These are phyloP conservation scores for Accipiter virgatus DNA, from an alignment of 2,113 vertebrate genomes.

Conservation along the genomic window DNA sequence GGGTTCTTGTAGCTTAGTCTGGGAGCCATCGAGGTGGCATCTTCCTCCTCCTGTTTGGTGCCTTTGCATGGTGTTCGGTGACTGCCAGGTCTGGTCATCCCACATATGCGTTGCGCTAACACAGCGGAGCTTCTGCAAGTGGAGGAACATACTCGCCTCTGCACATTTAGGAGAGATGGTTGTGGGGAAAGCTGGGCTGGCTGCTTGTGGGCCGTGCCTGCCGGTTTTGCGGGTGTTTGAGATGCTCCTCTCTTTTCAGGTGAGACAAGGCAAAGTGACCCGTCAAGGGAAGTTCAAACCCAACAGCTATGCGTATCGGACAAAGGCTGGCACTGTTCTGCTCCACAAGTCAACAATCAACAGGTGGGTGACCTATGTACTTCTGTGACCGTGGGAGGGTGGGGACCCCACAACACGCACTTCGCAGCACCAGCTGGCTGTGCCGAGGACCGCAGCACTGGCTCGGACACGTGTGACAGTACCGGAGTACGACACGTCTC, in stretches of 20 bases:
- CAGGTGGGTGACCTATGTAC: conserved; percentile 64
- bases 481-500: fast-evolving
- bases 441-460: not conserved
- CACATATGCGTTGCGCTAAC: fast-evolving
- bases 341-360: conserved; percentile 95
- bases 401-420: fast-evolving
- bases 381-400: not conserved
- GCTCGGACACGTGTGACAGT: fast-evolving
- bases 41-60: not conserved
- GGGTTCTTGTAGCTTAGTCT: not conserved
- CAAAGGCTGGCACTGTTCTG: conserved; percentile 83
- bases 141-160: fast-evolving
- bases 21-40: not conserved
- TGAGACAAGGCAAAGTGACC: conserved; percentile 87
- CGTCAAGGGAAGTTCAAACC: conserved; percentile 91
- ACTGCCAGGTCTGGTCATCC: not conserved
- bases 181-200: not conserved
- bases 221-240: not conserved
- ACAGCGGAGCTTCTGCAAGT: fast-evolving
- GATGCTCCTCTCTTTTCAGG: conserved; percentile 58
- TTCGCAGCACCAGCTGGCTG: not conserved
- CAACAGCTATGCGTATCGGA: conserved; percentile 79
- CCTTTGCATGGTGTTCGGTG: fast-evolving
- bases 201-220: not conserved
- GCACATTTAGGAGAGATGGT: fast-evolving